phyloP scores from a whole-genome alignment of 2,113 vertebrate genomes.

The Brachypodius melanocephalos region DNA sequence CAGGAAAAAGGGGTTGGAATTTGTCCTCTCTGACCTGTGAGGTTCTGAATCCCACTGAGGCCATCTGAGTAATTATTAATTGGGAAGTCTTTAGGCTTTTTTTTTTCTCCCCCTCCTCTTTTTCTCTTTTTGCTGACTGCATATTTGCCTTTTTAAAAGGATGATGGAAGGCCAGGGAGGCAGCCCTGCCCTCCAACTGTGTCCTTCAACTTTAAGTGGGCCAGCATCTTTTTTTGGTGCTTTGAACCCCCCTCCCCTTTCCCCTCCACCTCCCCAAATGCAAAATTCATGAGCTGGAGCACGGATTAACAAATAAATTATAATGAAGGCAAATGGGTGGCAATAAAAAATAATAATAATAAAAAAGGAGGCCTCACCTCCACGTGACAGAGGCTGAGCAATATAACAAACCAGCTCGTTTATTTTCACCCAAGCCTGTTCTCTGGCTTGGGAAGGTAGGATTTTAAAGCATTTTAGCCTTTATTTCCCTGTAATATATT shows the following conservation, averaged over 20 bases:
- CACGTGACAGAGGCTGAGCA: constrained; percentile 52
- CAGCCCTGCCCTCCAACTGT: constrained; percentile 25
- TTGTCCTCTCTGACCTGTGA: constrained; percentile 70
- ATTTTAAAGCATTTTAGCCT: constrained; percentile 63
- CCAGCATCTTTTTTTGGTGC: constrained; percentile 27
- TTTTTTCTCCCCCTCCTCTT: not conserved
- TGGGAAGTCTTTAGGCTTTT: constrained; percentile 62
- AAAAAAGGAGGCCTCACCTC: constrained; percentile 67
- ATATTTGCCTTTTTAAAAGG: constrained; percentile 71
- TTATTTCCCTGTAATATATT: constrained; percentile 68
- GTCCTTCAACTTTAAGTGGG: constrained; percentile 61
- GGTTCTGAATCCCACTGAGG: constrained; percentile 60
- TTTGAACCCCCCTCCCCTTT: not conserved
- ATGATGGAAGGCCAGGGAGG: constrained; percentile 50
- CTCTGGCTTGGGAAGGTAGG: constrained; percentile 32
- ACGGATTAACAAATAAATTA: constrained; percentile 73
- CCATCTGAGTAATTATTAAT: constrained; percentile 76
- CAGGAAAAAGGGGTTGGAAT: constrained; percentile 60
- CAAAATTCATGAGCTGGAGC: constrained; percentile 71
- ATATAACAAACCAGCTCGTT: constrained; percentile 58
- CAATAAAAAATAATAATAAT: constrained; percentile 67
- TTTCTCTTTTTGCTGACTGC: constrained; percentile 69
- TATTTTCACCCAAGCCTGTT: constrained; percentile 48
- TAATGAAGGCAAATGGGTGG: constrained; percentile 62
- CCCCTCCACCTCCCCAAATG: constrained; percentile 28